These are phyloP conservation scores for Lasius fuliginosus DNA, from an alignment of 2,888 invertebrate species.

Conservation along the genomic window DNA sequence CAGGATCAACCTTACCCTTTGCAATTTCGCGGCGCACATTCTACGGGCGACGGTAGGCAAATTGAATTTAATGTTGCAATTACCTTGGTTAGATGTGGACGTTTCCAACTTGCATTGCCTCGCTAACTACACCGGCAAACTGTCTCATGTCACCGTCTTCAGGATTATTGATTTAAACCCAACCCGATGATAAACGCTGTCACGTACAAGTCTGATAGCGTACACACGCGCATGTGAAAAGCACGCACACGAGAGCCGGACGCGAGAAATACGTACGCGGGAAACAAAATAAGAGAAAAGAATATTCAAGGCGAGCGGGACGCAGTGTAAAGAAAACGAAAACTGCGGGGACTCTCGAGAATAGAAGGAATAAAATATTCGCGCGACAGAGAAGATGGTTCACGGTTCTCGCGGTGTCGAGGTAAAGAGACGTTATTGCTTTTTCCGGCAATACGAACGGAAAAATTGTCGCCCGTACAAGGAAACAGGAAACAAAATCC, in stretches of 20 bases:
- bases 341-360: conserved; percentile 50
- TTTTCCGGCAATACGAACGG: conserved; percentile 54
- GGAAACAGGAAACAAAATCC: conserved; percentile 14
- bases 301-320: conserved; percentile 36
- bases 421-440: conserved; percentile 64
- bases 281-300: conserved; percentile 37
- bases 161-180: conserved; percentile 60
- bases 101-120: conserved; percentile 57
- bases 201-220: conserved; percentile 48
- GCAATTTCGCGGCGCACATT: conserved; percentile 20
- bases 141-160: conserved; percentile 51
- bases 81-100: conserved; percentile 46
- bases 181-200: conserved; percentile 51
- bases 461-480: conserved; percentile 49
- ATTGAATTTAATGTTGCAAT: conserved; percentile 61
- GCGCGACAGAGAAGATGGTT: conserved; percentile 53
- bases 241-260: conserved; percentile 19
- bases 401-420: conserved; percentile 55
- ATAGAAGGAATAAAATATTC: conserved; percentile 61
- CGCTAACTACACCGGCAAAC: conserved; percentile 59
- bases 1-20: conserved; percentile 16
- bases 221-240: conserved; percentile 34
- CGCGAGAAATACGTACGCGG: conserved; percentile 8
- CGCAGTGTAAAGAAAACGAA: conserved; percentile 51
- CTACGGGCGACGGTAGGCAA: conserved; percentile 36